Conservation (phyloP, 2,113 vertebrate species). For the Laticauda colubrina region DNA sequence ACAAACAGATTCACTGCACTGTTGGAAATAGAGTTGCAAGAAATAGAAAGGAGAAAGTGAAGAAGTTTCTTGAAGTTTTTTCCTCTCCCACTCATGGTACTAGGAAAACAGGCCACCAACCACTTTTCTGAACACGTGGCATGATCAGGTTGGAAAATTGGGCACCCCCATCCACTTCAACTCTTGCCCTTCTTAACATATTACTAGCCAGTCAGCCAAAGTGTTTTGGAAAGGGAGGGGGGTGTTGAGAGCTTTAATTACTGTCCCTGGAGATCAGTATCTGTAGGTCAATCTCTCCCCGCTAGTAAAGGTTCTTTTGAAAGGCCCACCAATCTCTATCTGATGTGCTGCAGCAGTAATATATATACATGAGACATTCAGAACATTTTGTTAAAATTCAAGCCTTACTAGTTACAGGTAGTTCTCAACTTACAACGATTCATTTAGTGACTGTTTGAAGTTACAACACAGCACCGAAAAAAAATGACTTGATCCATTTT, state of each 20-base stretch:
- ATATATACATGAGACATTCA: neutral
- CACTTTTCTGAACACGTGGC: neutral
- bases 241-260: neutral
- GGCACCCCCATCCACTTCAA: neutral
- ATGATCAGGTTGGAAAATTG: neutral
- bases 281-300: neutral
- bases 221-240: neutral
- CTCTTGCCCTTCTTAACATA: neutral
- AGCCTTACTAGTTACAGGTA: neutral
- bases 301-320: neutral
- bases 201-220: neutral
- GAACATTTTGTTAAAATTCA: neutral
- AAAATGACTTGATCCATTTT: neutral
- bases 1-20: no score
- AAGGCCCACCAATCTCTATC: neutral
- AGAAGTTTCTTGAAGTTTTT: neutral
- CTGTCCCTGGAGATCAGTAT: neutral
- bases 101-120: neutral
- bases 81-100: neutral
- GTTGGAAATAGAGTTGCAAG: neutral
- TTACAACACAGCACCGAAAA: no score
- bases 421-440: neutral
- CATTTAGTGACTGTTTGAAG: neutral
- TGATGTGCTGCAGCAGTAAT: neutral
- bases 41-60: neutral